Base-by-base conservation (phyloP, 30 jellyfish, hydroid and myxozoan genomes). In the Aurelia sp. region DNA sequence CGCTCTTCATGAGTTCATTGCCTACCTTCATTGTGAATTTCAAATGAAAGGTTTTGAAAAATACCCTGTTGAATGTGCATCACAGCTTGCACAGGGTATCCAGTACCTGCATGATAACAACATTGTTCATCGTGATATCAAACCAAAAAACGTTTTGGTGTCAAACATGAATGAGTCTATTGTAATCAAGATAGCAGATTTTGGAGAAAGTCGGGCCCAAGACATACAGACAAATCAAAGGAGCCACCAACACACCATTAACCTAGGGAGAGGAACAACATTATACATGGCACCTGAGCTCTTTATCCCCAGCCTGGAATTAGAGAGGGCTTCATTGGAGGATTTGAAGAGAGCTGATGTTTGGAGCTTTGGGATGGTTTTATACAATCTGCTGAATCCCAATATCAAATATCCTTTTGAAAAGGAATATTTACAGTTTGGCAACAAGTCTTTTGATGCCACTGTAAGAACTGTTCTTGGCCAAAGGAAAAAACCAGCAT, bases 41-140 rank as follows among this genome's bases (percentile, higher is more conserved):
- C 50, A 65, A 65, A 65, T 65, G 76, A 65, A 65, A 65, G 76
- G 76, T 65, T 65, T 65, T 65, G 76, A 65, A 47, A 65, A 65
- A 12, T 65, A 65, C 76, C 76, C 76, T 65, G 76, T 65, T 65
- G 76, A 65, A 65, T 65, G 76, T 65, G 76, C 76, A 65, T 65
- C 76, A 65, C 76, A 65, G 76, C 76, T 65, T 65, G 76, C 76
- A 19, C 76, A 65, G 76, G 76, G 76, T 65, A 65, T 65, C 76
- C 76, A 65, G 76, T 65, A 65, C 44, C 44, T 65, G 15, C 76
- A 65, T 12, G 19, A 65, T 65, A 4, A 65, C 76, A 6, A 65
- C 76, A 65, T 65, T 23, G 76, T 65, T 23, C 76, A 65, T 65
- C 76, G 76, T 48, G 76, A 65, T 65, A 65, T 65, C 76, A 65